Conservation (phyloP, 1,140 invertebrate species). For the Lasioglossum baleicum region DNA sequence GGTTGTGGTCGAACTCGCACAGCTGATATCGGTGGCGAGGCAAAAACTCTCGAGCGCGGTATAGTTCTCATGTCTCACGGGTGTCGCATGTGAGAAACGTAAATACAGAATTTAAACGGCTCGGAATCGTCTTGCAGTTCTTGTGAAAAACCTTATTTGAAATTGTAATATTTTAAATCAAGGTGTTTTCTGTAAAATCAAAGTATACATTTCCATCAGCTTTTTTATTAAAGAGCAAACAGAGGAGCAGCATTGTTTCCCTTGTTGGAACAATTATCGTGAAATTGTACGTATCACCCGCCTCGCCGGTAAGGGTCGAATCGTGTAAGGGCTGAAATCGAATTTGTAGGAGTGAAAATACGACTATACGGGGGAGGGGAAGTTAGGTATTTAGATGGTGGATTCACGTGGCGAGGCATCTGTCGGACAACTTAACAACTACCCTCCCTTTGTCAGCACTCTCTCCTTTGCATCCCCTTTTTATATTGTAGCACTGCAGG, state of each 20-base stretch:
- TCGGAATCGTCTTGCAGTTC: too few species aligned
- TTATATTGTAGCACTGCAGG: slow-evolving; percentile 51
- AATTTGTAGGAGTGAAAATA: slow-evolving; percentile 61
- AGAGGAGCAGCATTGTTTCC: neutral
- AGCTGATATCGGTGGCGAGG: too few species aligned
- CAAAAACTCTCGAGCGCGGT: too few species aligned
- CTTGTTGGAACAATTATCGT: slow-evolving; percentile 31
- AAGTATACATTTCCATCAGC: too few species aligned
- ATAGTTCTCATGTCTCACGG: too few species aligned
- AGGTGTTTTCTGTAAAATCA: too few species aligned
- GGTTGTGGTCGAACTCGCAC: too few species aligned
- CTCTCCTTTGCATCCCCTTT: slow-evolving; percentile 11
- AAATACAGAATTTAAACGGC: too few species aligned
- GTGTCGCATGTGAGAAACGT: too few species aligned
- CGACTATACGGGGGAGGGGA: slow-evolving; percentile 35
- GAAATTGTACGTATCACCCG: slow-evolving; percentile 48
- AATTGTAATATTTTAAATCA: too few species aligned
- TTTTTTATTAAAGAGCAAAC: neutral
- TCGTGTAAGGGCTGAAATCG: slow-evolving; percentile 44
- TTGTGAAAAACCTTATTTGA: too few species aligned
- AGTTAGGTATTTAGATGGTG: slow-evolving; percentile 42
- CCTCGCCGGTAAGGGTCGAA: neutral
- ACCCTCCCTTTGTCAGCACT: slow-evolving; percentile 37
- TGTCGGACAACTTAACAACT: slow-evolving; percentile 68
- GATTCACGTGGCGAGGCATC: slow-evolving; percentile 67